A percentile compares a stretch with the other conserved stretches of the same genome.
These are phyloP conservation scores for Trogon surrucura DNA, from an alignment of 2,113 vertebrate species.

Conservation along the genomic window DNA sequence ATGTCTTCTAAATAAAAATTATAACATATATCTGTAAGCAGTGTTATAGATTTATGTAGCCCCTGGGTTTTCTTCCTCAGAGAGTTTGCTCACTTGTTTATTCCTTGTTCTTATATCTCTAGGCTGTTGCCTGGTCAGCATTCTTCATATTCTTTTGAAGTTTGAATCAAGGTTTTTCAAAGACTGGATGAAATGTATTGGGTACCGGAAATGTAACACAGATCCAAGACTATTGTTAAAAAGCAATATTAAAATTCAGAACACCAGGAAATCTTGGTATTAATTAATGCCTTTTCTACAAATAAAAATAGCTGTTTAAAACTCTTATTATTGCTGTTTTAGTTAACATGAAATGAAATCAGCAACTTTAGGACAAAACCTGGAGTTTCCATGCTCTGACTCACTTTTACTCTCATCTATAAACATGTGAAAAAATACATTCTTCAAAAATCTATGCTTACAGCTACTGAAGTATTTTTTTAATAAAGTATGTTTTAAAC, in stretches of 20 bases:
- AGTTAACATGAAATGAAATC: not conserved
- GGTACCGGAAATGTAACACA: not conserved
- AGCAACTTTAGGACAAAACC: not conserved
- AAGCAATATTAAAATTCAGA: not conserved
- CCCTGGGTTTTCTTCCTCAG: not conserved
- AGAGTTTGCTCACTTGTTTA: not conserved
- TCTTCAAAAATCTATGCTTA: not conserved
- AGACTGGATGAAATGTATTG: not conserved
- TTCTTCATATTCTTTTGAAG: slow-evolving; percentile 28
- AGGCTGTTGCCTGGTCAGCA: slow-evolving; percentile 1
- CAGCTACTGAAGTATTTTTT: not conserved
- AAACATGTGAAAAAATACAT: not conserved
- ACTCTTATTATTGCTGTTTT: not conserved
- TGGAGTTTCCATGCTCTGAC: not conserved
- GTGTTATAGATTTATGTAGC: not conserved
- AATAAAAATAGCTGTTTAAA: not conserved
- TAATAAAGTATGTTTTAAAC: too few relatives aligned
- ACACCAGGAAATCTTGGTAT: not conserved
- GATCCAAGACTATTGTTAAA: not conserved
- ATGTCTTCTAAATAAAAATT: not conserved
- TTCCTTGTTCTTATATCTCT: not conserved
- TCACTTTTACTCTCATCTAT: not conserved
- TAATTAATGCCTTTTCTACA: not conserved
- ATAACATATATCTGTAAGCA: not conserved
- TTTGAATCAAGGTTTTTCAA: not conserved